Base-by-base conservation (phyloP, 1,140 invertebrate species). In the Ridgeia piscesae region DNA sequence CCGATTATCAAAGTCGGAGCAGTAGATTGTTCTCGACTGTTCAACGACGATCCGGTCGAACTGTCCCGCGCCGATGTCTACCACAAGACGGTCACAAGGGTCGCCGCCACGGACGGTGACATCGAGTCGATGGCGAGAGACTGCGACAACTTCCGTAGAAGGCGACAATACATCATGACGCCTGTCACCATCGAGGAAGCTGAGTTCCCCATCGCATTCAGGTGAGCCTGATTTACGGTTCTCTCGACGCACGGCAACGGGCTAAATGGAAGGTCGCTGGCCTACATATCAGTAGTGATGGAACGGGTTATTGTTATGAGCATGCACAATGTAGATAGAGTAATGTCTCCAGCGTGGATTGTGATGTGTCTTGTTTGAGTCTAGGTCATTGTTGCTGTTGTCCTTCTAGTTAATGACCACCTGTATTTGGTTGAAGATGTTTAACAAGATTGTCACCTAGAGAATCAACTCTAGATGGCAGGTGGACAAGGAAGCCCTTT, bases 181-280 rank as follows among this genome's bases (percentile, higher is more conserved):
- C 35, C 89, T 35, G 42, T 91, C 35, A 58, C 48, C 33, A 33
- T 33, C 31, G 77, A 91, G 77, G 93, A 94, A 35, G 89, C 89
- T 17, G 88, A 92, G 4, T 93, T 93, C 91, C 92, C 89, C 27
- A n/a, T 93, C 31, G 92, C 93, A 27, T 94, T 91, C 77, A 92
- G 92, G 58, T 77, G 58, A 27, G 58, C 27, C 11, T 0, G 58
- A 77, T 77, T 77, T 77, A 77, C 17, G n/a, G 4, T 77, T 2
- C 58, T 77, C 27, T 77, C 58, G 27, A 31, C 27, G 58, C 11
- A 77, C 58, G 17, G 8, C 0, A 0, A 77, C 58, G 58, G 2
- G 11, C 8, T 21, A 77, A 77, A 77, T 77, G 58, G 27, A 77
- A 21, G 58, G 17, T 77, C 14, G 17, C 42, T 4, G 42, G 42